Base-by-base conservation (phyloP, 2,113 vertebrate species). In the Rhegmatorhina hoffmannsi region DNA sequence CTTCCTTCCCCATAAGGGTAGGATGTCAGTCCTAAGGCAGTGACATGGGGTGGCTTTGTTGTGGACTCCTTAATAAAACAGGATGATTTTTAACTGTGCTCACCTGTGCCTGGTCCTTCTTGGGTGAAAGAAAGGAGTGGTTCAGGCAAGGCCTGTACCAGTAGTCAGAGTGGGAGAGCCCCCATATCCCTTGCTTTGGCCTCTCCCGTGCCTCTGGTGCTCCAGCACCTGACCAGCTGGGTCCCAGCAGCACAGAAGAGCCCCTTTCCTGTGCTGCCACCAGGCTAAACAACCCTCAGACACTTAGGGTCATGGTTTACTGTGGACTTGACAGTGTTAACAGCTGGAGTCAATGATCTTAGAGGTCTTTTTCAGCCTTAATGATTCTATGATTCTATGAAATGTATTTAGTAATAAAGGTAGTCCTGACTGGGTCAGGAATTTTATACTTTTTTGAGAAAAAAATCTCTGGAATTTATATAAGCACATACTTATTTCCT, bases 41-140 rank as follows among this genome's bases (percentile, higher is more conserved):
- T 4, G 23, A 10, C 0, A 0, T 5, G 1, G 16, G 13, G 17
- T 62, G 8, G 1, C 10, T 60, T 63, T 70, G 21, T 40, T 47
- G 10, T 31, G 58, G 20, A 4, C 11, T 6, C 17, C 6, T 8
- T 19, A 31, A 49, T 49, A 34, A 56, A 55, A 23, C 13, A 80
- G 17, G 13, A 26, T 15, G 5, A 34, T 64, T 34, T 80, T 34
- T 58, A 80, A 5, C 34, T 14, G 7, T 28, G 14, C 11, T 64
- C 17, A 26, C 11, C 34, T 28, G 34, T 43, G 19, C 34, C 17
- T 64, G 3, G 9, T 72, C 13, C 43, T 72, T 50, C 50, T 23
- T 17, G 21, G 55, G 21, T 34, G 13, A 56, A 80, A 56, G 13
- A 14, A 3, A 15, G 55, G 34, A 25, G 23, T 25, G 24, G 50